Evolutionary conservation across 2,888 invertebrate species (phyloP), one percentile per base, ranked within the genome.

Genomic region (Lasioglossum figueresi): DNA sequence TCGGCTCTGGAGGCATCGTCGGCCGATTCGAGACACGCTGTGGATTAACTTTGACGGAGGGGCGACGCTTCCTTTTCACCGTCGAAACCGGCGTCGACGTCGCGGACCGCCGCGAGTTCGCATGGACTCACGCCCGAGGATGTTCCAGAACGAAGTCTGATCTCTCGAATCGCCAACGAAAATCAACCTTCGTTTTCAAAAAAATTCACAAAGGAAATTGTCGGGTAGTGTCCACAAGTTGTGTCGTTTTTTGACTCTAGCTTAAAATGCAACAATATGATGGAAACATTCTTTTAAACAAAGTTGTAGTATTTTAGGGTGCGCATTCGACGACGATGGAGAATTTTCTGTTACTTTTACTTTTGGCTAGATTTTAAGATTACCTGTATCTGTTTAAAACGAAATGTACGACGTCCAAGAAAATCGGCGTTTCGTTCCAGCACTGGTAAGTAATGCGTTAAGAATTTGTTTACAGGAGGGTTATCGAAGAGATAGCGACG

Each of bases 31-130:
- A 80, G 82, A 84, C 82, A 80, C 80, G 82, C 78, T 73, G 79
- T 82, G 80, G 83, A 90, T 90, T 88, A 88, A 90, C 83, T 88
- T 86, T 82, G 88, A 90, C 79, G 79, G 68, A 63, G 85, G 74
- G 77, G 70, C 63, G 81, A 81, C 84, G 73, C 83, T 85, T 88
- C 88, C 82, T 86, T 82, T 85, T 81, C 75, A 84, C 71, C 81
- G 73, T 79, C 77, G 80, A 79, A 63, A 74, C 76, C 80, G 79
- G 77, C 86, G 81, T 83, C 75, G 70, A 70, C 70, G 70, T 70
- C 52, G 48, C 76, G 76, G 37, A 37, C 19, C 77, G 40, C 31
- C 68, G 45, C 85, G 76, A 82, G 76, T 81, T 79, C 34, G 19
- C 43, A 16, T 10, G 2, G 48, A 75, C 56, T 81, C 59, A 72